These are phyloP conservation scores for Oncorhynchus keta DNA, from an alignment of 2,113 vertebrate genomes.

Conservation along the genomic window DNA sequence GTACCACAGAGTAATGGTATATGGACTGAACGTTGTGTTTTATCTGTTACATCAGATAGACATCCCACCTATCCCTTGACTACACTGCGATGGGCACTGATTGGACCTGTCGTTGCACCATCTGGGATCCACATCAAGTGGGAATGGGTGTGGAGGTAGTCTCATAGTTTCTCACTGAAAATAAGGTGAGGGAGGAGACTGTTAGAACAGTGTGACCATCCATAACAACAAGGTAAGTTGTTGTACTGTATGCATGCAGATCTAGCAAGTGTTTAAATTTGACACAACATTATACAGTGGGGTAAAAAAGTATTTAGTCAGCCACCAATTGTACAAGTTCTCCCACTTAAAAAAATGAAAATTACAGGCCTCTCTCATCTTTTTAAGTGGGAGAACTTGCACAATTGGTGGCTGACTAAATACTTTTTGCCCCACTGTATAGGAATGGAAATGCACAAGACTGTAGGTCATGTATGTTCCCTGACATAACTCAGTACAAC, in stretches of 20 bases:
- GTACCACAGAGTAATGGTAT: conserved; percentile 17
- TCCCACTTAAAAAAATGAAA: too few species aligned
- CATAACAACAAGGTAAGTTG: neutral
- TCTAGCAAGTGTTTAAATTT: too few species aligned
- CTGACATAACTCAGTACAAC: neutral
- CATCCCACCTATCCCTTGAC: neutral
- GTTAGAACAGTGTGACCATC: neutral
- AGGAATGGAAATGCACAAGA: too few species aligned
- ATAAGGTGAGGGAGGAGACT: conserved; percentile 13
- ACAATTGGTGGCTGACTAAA: too few species aligned
- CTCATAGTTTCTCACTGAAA: conserved; percentile 76
- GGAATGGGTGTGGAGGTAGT: conserved; percentile 14
- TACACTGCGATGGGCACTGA: neutral
- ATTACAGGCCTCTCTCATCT: too few species aligned
- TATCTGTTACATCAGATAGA: conserved; percentile 22
- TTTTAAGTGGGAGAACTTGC: too few species aligned
- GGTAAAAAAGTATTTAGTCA: too few species aligned
- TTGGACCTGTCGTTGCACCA: too few species aligned
- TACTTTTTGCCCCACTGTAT: too few species aligned
- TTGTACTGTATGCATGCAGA: neutral
- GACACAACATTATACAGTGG: too few species aligned
- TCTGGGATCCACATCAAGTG: conserved; percentile 9
- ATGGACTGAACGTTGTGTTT: conserved; percentile 15
- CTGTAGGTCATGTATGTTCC: neutral
- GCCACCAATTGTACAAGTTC: too few species aligned